Evolutionary conservation across 2,113 vertebrate species (phyloP), one percentile per base, ranked within the genome.

Genomic region (Tragelaphus scriptus): DNA sequence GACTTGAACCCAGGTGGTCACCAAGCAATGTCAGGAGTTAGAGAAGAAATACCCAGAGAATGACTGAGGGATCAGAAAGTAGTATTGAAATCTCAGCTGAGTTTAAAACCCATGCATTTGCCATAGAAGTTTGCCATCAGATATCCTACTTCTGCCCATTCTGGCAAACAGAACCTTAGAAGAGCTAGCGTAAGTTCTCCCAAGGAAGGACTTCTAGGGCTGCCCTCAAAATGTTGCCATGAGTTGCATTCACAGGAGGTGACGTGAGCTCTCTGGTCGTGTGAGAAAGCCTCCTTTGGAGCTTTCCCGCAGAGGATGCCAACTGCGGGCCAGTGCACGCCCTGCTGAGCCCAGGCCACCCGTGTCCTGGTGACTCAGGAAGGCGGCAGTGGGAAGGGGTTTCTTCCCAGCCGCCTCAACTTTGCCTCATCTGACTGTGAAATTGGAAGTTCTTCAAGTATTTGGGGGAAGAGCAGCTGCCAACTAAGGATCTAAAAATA

Each of bases 401-500:
- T 10, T 7, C 94, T 90, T 96, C 53, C 82, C 88, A 92, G 68
- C 68, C 44, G 3, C 56, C 26, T 0, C 16, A 23, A 36, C 90
- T 95, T 88, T 12, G 53, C 82, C 85, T 94, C 86, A 21, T 88
- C 51, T 3, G 3, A 40, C 16, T n/a, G 63, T 58, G 58, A 79
- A 91, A 85, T 7, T 96, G 92, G 82, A 95, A 96, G 36, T 55
- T 87, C 58, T 92, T 96, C 95, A 97, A 98, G 82, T 59, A 86
- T 94, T 91, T 40, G 32, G 77, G 79, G 59, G 28, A 94, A 79
- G 58, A 93, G 71, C 92, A 88, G 61, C 87, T 96, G 94, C 96
- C 92, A 94, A 55, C 30, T 71, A 87, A 81, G 26, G 58, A 88
- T 75, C 95, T 97, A 98, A 98, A 98, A 97, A 95, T 93, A 98